A percentile compares a stretch with the other conserved stretches of the same genome.
Conservation (phyloP, 1,140 invertebrate genomes). For the Macrosteles quadrilineatus region DNA sequence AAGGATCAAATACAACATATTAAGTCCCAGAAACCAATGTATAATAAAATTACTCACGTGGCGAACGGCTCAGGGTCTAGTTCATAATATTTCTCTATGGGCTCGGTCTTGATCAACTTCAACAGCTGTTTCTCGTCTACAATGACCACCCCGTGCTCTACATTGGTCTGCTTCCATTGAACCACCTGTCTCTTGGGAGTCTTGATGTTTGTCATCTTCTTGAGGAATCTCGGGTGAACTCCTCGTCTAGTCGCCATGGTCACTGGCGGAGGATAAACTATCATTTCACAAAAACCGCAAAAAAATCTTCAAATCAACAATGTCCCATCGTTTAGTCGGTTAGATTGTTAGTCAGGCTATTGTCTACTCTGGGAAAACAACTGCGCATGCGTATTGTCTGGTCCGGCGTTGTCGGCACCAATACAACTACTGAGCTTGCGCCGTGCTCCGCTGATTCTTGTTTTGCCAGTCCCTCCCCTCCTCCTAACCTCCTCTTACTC, state of each 20-base stretch:
- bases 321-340: neutral
- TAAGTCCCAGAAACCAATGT: no score
- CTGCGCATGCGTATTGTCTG: neutral
- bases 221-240: conserved; percentile 17
- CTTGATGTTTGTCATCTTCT: conserved; percentile 29
- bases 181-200: conserved; percentile 39
- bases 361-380: neutral
- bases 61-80: conserved; percentile 48
- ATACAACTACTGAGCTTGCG: no score
- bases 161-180: conserved; percentile 46
- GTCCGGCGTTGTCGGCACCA: no score
- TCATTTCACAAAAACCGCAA: conserved; percentile 14
- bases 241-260: conserved; percentile 22
- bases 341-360: neutral
- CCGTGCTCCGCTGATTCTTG: neutral
- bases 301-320: neutral
- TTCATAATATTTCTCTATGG: conserved; percentile 47
- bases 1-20: no score
- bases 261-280: conserved; percentile 22
- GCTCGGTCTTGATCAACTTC: conserved; percentile 46
- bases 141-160: conserved; percentile 45
- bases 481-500: neutral
- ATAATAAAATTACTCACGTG: no score
- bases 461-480: neutral
- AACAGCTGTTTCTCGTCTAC: conserved; percentile 44